Evolutionary conservation across 2,888 invertebrate genomes (phyloP), one percentile per base, ranked within the genome.

Genomic region (Heliconius charithonia): DNA sequence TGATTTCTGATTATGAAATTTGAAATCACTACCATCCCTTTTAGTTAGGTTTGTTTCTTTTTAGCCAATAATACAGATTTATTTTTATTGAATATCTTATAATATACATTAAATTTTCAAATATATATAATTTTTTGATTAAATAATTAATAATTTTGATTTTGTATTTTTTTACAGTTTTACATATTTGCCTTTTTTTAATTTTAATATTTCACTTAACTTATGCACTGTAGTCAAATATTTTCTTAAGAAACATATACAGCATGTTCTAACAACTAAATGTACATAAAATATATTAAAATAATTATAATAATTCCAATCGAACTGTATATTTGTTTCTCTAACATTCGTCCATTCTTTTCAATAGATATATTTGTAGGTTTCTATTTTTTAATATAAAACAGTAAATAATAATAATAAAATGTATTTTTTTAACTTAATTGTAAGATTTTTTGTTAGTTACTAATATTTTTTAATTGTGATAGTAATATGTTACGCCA

Each of bases 361-460:
- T 56, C 22, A 22, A 56, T 56, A 22, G 56, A 56, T 56, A 56
- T 56, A 56, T 56, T 22, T 22, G 9, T 59, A 59, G n/a, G 59
- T 59, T 10, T 59, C 10, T 59, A 59, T 59, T 59, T 56, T 59
- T n/a, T 59, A 59, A n/a, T 22, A 59, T n/a, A 59, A 59, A 59
- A 59, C 59, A 9, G 9, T n/a, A 59, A 59, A 59, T 3, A n/a
- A n/a, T n/a, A n/a, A n/a, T 59, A n/a, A 3, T 3, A 10, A n/a
- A 19, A 59, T 59, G 59, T 59, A n/a, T 59, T 59, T 59, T 59
- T 59, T 59, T n/a, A 59, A 59, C 59, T 59, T 59, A n/a, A 59
- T 22, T 59, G 1, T 59, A 59, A 59, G 56, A 59, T n/a, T 59
- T 59, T 59, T 10, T 59, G n/a, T 22, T 10, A 51, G 51, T 59